Evolutionary conservation across 2,113 vertebrate species (phyloP), one percentile per base, ranked within the genome.

Genomic region (Oncorhynchus masou): DNA sequence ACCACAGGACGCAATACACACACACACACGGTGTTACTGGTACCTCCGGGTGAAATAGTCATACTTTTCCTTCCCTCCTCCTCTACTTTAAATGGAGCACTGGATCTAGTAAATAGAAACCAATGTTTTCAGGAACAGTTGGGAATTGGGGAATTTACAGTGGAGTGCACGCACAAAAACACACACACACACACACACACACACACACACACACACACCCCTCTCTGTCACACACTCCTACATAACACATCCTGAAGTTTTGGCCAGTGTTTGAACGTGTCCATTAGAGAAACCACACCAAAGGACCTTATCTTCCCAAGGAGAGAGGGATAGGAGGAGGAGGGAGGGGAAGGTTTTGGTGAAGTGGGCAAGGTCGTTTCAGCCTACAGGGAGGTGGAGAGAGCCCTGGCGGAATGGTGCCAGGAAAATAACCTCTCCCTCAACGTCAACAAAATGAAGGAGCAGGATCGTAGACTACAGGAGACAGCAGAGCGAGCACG

Each of bases 271-370:
- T 34, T 31, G 66, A 68, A 34, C 66, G 5, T 24, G 66, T 15
- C 20, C 66, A 68, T 9, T 39, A 39, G 39, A 39, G 39, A 39
- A 39, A 29, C 79, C 54, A 82, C 68, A 79, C 71, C 59, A 60
- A 71, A 68, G 69, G 73, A 70, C 49, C 67, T 74, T 68, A 31
- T 65, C 12, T 79, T 76, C 66, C 73, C 71, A 31, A 60, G 68
- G 75, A 15, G 82, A 34, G 70, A 51, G 24, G 68, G 79, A 76
- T 75, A 77, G 34, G 71, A 31, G 29, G 29, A 31, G 29, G 49
- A 62, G 79, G 77, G 77, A 77, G 29, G 71, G 71, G 31, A 82
- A 75, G 78, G 64, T 13, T 24, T 24, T 25, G 5, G 51, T 11
- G 24, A 24, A 6, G 5, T 59, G 51, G 59, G 72, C 64, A 71